Evolutionary conservation across 2,888 invertebrate genomes (phyloP), one percentile per base, ranked within the genome.

Genomic region (Metellina segmentata): DNA sequence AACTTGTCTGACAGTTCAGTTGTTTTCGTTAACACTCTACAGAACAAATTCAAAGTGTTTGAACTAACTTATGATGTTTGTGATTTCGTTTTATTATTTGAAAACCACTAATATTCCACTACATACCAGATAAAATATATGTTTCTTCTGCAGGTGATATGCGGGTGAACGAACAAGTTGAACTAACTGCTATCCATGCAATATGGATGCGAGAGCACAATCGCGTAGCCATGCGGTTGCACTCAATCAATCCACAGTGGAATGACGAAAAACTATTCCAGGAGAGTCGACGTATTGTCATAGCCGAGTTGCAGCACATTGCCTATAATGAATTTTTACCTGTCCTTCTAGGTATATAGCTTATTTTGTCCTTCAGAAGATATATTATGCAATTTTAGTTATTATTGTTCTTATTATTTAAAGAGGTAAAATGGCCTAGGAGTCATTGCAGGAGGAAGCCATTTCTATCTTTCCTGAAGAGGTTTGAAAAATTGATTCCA

Each of bases 181-280:
- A 97, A 93, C 95, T 98, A 13, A 97, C 98, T 1, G 97, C 97
- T 0, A 97, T 98, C 96, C 98, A 98, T 94, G 95, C 98, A 90
- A 95, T 98, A 77, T 97, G 97, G 96, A 97, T 97, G 19, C 96
- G 98, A 0, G 97, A 98, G 93, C 98, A 98, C 95, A 98, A 98
- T 95, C 95, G 96, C 1, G 94, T 98, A 19, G 97, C 98, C 0
- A 94, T 94, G 0, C 94, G 95, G 7, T 95, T 98, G 78, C 95
- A 95, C 0, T 93, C 94, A 0, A 92, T 96, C 7, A 98, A 98
- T 95, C 97, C 97, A 0, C 94, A 95, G 16, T 98, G 98, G 98
- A 95, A 96, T 86, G 98, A 98, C 94, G 97, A 98, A 94, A 95
- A 94, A 0, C 93, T 97, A 0, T 98, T 96, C 95, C 97, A 98